A percentile compares a stretch with the other conserved stretches of the same genome.
Evolutionary conservation across 2,797 vertebrate species (phyloP).

Genomic region (Pogonophryne albipinna): DNA sequence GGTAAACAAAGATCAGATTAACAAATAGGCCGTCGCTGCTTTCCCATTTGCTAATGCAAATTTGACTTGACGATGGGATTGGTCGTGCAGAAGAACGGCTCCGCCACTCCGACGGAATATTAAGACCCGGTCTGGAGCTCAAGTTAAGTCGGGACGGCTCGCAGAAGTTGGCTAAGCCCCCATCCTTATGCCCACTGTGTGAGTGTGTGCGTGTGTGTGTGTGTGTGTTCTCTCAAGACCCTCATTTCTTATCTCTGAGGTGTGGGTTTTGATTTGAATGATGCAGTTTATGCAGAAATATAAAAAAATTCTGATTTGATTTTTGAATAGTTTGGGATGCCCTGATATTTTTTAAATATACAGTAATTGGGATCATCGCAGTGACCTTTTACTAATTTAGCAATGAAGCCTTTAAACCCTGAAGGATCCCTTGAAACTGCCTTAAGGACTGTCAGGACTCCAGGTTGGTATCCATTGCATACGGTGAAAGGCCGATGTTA

Average conservation of each 20-base stretch:
- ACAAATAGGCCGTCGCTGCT: constrained; percentile 93
- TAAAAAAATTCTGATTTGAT: background rate
- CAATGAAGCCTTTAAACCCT: background rate
- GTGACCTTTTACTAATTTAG: background rate
- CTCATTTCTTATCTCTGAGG: constrained; percentile 48
- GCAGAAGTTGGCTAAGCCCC: constrained; percentile 86
- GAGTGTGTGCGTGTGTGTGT: constrained; percentile 20
- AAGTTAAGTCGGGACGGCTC: constrained; percentile 79
- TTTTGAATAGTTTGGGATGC: background rate
- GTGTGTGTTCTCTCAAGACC: constrained; percentile 33
- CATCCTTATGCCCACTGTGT: constrained; percentile 81
- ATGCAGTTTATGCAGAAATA: constrained; percentile 38
- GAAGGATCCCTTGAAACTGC: constrained; percentile 20
- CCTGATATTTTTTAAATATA: background rate
- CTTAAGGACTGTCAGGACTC: constrained; percentile 16
- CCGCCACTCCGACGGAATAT: constrained; percentile 90
- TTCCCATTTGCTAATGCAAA: constrained; percentile 98
- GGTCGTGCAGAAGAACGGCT: constrained; percentile 93
- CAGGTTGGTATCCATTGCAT: background rate
- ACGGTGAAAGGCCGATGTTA: background rate
- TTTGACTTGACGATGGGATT: constrained; percentile 96
- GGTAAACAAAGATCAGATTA: constrained; percentile 99
- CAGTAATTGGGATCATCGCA: background rate
- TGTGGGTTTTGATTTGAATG: constrained; percentile 41
- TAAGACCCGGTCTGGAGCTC: constrained; percentile 89